Base-by-base conservation (phyloP, 2,797 vertebrate species). In the Ptychadena robeensis region DNA sequence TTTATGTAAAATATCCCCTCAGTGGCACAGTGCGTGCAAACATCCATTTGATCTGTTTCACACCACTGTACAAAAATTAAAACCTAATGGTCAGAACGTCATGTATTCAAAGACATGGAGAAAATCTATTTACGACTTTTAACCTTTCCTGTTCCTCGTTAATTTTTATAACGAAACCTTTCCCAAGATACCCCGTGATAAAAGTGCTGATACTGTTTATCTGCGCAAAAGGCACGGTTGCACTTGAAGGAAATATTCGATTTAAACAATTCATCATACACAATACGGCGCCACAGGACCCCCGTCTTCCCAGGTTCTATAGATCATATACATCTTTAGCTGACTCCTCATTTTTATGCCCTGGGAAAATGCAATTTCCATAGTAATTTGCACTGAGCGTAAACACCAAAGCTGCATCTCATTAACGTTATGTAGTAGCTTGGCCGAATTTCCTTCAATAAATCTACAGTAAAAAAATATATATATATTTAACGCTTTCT, bases 341-440 rank as follows among this genome's bases (percentile, higher is more conserved):
- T 71, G 85, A 87, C 86, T 86, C 80, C 0, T 72, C 7, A 0
- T 63, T 85, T 82, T 86, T 38, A 76, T 0, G 1, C 86, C 81
- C 0, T 2, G 22, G 80, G 76, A 83, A 85, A 81, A 59, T 9
- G 85, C 82, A 63, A 89, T 89, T 88, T 87, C 91, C 87, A 65
- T 11, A 77, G 87, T 80, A 86, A 90, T 89, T 82, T 75, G 73
- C 73, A 79, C 27, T 79, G 85, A 32, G 9, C 53, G 44, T 83
- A 71, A 88, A 87, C 48, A 85, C 80, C 72, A 79, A 74, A 83
- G 79, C 81, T 9, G 69, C 77, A 53, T 78, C 0, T 83, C 76
- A 83, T 73, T 67, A 65, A 70, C 40, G 30, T 18, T 44, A 35
- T 32, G 37, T 63, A 25, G 73, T 72, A 30, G 75, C 57, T 67